Conservation (phyloP, 2,888 invertebrate genomes). For the Torymus texanus region DNA sequence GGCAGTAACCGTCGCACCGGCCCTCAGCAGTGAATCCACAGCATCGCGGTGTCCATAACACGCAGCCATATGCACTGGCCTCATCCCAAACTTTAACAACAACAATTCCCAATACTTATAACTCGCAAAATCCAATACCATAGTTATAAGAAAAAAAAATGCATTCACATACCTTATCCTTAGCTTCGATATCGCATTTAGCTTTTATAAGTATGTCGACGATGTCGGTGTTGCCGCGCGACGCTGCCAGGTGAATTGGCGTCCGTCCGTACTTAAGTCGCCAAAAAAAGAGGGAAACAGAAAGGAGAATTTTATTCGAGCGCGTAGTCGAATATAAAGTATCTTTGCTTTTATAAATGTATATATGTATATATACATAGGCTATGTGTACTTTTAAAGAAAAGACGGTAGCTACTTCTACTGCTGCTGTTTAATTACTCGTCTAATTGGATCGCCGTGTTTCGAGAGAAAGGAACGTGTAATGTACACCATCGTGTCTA, state of each 20-base stretch:
- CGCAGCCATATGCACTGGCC: conserved; percentile 84
- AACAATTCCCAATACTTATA: too few species aligned
- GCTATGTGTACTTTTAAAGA: too few species aligned
- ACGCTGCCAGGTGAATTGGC: conserved; percentile 86
- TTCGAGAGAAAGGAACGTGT: too few species aligned
- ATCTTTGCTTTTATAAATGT: too few species aligned
- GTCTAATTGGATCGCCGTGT: too few species aligned
- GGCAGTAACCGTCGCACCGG: conserved; percentile 82
- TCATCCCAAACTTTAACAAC: conserved; percentile 81
- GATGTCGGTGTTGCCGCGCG: conserved; percentile 83
- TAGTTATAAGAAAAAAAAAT: neutral
- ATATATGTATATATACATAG: too few species aligned
- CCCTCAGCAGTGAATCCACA: conserved; percentile 82
- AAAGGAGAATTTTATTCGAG: conserved; percentile 47
- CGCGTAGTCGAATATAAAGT: too few species aligned
- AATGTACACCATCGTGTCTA: too few species aligned
- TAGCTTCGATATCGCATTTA: conserved; percentile 84
- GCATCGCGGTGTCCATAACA: conserved; percentile 85
- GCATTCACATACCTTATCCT: conserved; percentile 80
- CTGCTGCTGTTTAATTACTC: too few species aligned
- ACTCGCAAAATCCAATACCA: neutral
- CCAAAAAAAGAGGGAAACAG: too few species aligned
- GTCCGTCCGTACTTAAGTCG: conserved; percentile 81
- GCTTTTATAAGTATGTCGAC: conserved; percentile 84
- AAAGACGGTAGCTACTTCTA: too few species aligned